Conservation (phyloP, 2,888 invertebrate species). For the Oligia latruncula region DNA sequence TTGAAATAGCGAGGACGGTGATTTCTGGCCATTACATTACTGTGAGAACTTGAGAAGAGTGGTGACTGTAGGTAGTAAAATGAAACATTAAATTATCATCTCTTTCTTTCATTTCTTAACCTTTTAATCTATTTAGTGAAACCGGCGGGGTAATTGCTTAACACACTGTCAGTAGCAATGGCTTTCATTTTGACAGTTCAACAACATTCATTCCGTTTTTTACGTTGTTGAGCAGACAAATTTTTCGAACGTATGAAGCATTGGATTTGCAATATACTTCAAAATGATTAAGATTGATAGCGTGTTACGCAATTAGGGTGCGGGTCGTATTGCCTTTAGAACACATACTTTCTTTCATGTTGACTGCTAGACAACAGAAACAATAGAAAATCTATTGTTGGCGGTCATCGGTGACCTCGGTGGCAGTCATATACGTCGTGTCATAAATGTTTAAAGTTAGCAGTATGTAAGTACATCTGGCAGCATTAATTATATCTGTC, state of each 20-base stretch:
- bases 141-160: not conserved
- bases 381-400: too few species aligned
- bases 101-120: not conserved
- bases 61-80: not conserved
- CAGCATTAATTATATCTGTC: conserved; percentile 30
- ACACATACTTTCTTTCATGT: not conserved
- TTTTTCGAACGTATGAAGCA: too few species aligned
- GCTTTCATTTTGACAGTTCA: too few species aligned
- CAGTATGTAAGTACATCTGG: conserved; percentile 17
- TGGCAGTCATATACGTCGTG: too few species aligned
- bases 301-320: too few species aligned
- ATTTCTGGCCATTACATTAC: not conserved
- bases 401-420: too few species aligned
- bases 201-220: too few species aligned
- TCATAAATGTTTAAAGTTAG: not conserved
- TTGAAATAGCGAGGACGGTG: not conserved
- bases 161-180: too few species aligned
- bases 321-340: not conserved
- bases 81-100: not conserved
- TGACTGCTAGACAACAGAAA: too few species aligned
- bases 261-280: too few species aligned
- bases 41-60: not conserved
- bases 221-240: too few species aligned
- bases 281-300: too few species aligned
- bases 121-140: not conserved